Evolutionary conservation across 2,888 invertebrate species (phyloP).

Genomic region (Stenoptilia bipunctidactyla): DNA sequence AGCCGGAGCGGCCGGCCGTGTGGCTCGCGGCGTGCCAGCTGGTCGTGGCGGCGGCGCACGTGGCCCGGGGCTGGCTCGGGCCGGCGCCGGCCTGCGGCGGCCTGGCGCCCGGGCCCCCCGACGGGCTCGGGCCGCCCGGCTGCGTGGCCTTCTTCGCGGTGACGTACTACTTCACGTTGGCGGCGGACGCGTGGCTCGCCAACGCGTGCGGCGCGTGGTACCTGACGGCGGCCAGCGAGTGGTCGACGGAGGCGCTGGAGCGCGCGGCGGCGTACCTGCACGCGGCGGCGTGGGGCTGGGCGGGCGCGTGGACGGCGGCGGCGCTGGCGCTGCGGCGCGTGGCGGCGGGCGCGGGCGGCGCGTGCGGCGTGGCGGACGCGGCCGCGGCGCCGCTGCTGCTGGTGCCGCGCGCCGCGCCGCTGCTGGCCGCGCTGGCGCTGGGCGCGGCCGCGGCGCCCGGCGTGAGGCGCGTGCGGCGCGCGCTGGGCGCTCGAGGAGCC

Average conservation of each 20-base stretch:
- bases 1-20: slow-evolving; percentile 92
- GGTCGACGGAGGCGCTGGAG: slow-evolving; percentile 93
- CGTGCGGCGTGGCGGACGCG: slow-evolving; percentile 79
- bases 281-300: slow-evolving; percentile 89
- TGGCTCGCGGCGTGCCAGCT: slow-evolving; percentile 92
- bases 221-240: slow-evolving; percentile 90
- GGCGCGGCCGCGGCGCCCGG: slow-evolving; percentile 82
- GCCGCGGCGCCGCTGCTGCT: slow-evolving; percentile 74
- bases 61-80: slow-evolving; percentile 75
- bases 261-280: slow-evolving; percentile 89
- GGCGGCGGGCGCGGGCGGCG: slow-evolving; percentile 82
- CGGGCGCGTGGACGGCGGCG: slow-evolving; percentile 86
- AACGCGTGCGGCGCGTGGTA: slow-evolving; percentile 92
- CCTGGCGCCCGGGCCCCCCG: slow-evolving; percentile 49
- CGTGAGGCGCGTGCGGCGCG: slow-evolving; percentile 79
- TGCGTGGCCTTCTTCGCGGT: slow-evolving; percentile 83
- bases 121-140: slow-evolving; percentile 64
- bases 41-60: slow-evolving; percentile 81
- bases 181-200: slow-evolving; percentile 89
- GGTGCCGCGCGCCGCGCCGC: slow-evolving; percentile 72
- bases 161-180: slow-evolving; percentile 83
- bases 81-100: slow-evolving; percentile 41
- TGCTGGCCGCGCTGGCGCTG: slow-evolving; percentile 79
- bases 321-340: slow-evolving; percentile 84
- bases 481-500: slow-evolving; percentile 69